Base-by-base conservation (phyloP, 2,888 invertebrate genomes). In the Orthonevra nobilis region DNA sequence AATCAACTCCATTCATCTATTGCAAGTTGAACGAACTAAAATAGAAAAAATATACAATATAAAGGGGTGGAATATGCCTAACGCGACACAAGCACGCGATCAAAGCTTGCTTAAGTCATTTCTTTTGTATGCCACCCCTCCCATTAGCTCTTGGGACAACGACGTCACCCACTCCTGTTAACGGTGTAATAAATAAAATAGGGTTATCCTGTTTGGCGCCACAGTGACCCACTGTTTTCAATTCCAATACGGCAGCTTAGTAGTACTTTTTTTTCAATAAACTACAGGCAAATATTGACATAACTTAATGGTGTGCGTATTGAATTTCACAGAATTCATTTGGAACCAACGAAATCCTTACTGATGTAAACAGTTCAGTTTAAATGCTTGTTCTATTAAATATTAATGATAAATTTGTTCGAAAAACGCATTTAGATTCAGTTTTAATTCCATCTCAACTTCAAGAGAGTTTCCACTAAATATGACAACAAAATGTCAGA, bases 131-230 rank as follows among this genome's bases (percentile, higher is more conserved):
- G 46, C 10, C 30, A 30, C n/a, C 36, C 36, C 32, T 14, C 26
- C 38, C 58, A 23, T 5, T 5, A 23, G 3, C 5, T 23, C 5
- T 23, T 5, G 5, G 5, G 40, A 34, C 36, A 14, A 52, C 50
- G 15, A 28, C 32, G 26, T 36, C 54, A 20, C 60, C 61, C 73
- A 54, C 52, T 30, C 52, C 52, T 17, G 14, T 19, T 28, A 38
- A 14, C 38, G 63, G 30, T 48, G 12, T 63, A 63, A 75, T 70
- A 70, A 75, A 70, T 61, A 40, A 50, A 61, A 48, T 54, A 40
- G 48, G 50, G 34, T 40, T 56, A 63, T 63, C 75, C 63, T 70
- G 63, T 70, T 56, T 56, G 75, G 63, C 75, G 75, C 75, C 75
- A 70, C 50, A 42, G 56, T 75, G 63, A 75, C 70, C 70, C 34